A percentile compares a stretch with the other conserved stretches of the same genome.
These are phyloP conservation scores for Sardinella longiceps DNA, from an alignment of 2,797 vertebrate species.

Conservation along the genomic window DNA sequence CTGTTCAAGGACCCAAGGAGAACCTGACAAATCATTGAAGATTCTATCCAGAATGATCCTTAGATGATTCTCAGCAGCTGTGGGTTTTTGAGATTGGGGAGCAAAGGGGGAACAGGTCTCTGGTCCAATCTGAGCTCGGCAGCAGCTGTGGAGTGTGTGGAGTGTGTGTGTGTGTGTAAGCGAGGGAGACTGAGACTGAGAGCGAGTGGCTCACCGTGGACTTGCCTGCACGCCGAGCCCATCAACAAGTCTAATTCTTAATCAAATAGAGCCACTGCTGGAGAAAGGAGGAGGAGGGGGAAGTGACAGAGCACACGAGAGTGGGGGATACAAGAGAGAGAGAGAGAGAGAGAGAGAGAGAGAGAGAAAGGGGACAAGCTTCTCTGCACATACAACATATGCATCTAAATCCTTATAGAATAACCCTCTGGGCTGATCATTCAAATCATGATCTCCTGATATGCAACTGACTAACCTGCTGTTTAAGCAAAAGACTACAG, in stretches of 20 bases:
- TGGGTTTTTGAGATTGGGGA: not conserved
- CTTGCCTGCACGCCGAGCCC: conserved; percentile 24
- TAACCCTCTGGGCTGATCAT: not conserved
- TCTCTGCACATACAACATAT: not conserved
- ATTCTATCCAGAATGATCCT: not conserved
- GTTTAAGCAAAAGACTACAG: not conserved
- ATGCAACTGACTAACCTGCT: not conserved
- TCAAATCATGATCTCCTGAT: not conserved
- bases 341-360: not conserved
- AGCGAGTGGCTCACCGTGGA: not conserved
- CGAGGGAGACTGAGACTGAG: not conserved
- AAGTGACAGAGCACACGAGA: not conserved
- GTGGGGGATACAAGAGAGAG: not conserved
- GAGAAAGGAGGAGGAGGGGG: conserved; percentile 31
- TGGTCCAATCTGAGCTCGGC: not conserved
- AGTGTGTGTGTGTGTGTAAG: not conserved
- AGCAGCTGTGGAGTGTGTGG: not conserved
- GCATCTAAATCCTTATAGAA: not conserved
- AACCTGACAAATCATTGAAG: not conserved
- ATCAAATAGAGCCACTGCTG: conserved; percentile 61
- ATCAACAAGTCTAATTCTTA: conserved; percentile 52
- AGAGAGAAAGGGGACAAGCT: not conserved
- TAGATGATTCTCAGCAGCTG: not conserved
- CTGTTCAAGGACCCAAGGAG: not conserved
- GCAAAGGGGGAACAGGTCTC: not conserved